Evolutionary conservation across 2,797 vertebrate species (phyloP).

Genomic region (Dicrostonyx torquatus): DNA sequence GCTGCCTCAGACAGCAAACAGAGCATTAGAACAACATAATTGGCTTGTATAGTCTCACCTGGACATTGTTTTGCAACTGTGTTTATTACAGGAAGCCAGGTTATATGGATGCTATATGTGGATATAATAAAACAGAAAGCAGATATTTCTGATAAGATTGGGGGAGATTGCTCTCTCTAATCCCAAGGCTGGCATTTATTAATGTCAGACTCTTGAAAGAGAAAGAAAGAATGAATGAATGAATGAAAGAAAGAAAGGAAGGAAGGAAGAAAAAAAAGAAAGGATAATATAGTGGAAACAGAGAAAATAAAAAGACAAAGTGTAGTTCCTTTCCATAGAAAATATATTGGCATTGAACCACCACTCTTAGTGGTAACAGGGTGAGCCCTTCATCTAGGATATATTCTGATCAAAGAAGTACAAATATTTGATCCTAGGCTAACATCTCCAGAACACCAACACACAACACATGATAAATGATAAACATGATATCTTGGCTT

Average conservation of each 20-base stretch:
- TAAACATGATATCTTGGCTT: not conserved
- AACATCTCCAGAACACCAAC: not conserved
- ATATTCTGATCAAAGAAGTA: slow-evolving; percentile 1
- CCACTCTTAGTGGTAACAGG: not conserved
- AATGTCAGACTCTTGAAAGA: not conserved
- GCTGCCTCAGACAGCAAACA: not conserved
- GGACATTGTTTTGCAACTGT: not conserved
- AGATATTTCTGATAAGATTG: not conserved
- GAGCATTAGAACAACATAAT: slow-evolving; percentile 15
- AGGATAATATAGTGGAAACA: not conserved
- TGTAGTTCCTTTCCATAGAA: not conserved
- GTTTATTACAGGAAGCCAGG: slow-evolving; percentile 16
- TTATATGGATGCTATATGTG: not conserved
- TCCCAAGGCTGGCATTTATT: not conserved
- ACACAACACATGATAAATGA: not conserved
- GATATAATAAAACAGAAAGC: not conserved
- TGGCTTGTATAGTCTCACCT: not conserved
- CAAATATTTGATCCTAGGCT: not conserved
- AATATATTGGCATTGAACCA: not conserved
- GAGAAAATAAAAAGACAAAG: not conserved
- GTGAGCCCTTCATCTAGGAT: not conserved
- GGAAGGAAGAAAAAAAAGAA: not conserved
- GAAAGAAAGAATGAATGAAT: not conserved
- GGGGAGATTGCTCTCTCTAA: not conserved
- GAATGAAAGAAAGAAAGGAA: too few species aligned